Base-by-base conservation (phyloP, 2,797 vertebrate genomes). In the Hylomyscus alleni region DNA sequence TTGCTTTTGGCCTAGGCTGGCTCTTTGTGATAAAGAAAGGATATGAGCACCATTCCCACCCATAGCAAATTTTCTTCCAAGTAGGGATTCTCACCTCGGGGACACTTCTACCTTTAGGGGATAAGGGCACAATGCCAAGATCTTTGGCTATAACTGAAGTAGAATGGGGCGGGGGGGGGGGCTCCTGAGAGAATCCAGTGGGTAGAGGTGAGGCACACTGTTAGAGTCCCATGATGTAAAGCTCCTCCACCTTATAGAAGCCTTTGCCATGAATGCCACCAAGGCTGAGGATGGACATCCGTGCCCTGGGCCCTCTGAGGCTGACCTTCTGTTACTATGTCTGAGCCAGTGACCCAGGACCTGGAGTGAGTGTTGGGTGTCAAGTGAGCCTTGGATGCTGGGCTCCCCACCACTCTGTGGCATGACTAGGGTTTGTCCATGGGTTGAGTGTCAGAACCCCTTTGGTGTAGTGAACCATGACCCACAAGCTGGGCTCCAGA, bases 351-450 rank as follows among this genome's bases (percentile, higher is more conserved):
- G 0, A 1, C 0, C 11, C 47, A 26, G 40, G 10, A 10, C 72
- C n/a, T 40, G 34, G 47, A 44, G 6, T 8, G 1, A 17, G 0
- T 6, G 2, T 2, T 0, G 26, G 58, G 60, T 65, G 37, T 40
- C 77, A 40, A 7, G 31, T 31, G 56, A 14, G 5, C 24, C 75
- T 44, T 0, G 0, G 73, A 26, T 3, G 1, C 31, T 37, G 58
- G 20, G 19, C 37, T 20, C 0, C 10, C 4, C 3, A 0, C 22
- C 50, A 0, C 0, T 37, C 12, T 6, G 10, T 40, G 26, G 14
- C 81, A 1, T 3, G 1, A 40, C 37, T 22, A 31, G 56, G 31
- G 10, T 14, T 3, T n/a, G 47, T 44, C 37, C 89, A 34, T 14
- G 1, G 34, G 15, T 29, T 31, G 8, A 4, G 15, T 47, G 31